Percentiles rank a stretch among this genome's conserved stretches.
Evolutionary conservation across 2,113 vertebrate species (phyloP).

Genomic region (Climacteris rufus): DNA sequence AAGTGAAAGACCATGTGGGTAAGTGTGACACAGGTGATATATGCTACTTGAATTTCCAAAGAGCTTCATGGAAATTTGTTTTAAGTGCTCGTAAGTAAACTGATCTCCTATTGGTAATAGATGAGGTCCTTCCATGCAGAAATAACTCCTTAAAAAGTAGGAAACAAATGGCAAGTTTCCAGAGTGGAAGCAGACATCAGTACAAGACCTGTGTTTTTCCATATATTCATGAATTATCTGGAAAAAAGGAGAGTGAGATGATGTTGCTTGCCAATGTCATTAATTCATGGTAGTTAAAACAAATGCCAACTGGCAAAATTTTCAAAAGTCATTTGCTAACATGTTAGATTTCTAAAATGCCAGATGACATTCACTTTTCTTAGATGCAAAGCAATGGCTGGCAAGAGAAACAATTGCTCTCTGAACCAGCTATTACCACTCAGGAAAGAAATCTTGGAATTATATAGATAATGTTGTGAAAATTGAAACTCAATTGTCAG

Average conservation of each 20-base stretch:
- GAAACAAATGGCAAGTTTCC: background rate
- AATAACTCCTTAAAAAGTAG: background rate
- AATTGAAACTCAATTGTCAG: background rate
- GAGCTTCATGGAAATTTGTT: background rate
- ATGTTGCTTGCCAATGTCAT: background rate
- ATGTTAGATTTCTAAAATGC: background rate
- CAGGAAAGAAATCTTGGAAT: background rate
- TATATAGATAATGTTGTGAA: background rate
- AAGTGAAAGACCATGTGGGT: background rate
- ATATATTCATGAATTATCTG: background rate
- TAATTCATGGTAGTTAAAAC: constrained; percentile 7
- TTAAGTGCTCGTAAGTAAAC: background rate
- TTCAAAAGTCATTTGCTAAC: background rate
- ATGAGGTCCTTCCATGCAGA: background rate
- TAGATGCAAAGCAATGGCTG: background rate
- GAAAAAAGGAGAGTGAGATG: background rate
- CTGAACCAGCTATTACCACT: background rate
- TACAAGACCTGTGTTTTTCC: background rate
- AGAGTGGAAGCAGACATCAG: background rate
- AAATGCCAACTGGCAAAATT: background rate
- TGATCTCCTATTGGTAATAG: background rate
- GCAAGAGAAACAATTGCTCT: background rate
- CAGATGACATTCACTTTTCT: background rate
- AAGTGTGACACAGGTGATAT: background rate
- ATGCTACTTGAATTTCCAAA: background rate